Base-by-base conservation (phyloP, 2,888 invertebrate species). In the Kryphioiulus occultus region DNA sequence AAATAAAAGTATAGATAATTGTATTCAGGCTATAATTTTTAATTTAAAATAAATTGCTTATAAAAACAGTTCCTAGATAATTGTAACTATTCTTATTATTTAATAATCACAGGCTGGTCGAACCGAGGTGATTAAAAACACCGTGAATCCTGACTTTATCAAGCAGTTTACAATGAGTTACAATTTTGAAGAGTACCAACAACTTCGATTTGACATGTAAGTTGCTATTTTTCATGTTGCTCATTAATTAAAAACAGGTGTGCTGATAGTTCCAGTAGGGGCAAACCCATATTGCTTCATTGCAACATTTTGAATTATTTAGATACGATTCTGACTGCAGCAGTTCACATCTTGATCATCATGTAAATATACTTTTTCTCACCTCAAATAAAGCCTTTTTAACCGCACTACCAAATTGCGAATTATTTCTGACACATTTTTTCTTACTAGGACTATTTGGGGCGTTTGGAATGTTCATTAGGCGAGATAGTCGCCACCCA, bases 121-220 rank as follows among this genome's bases (percentile, higher is more conserved):
- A 47, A 90, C 90, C 2, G 90, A 91, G 89, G 89, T 89, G 7
- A 90, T 92, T 32, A 91, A 90, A 87, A 92, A 92, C 89, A 90
- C 90, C 26, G 87, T 91, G 85, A 91, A 91, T 88, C 92, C 92
- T 3, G 90, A 91, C 86, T 92, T 93, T 92, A 92, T 92, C 22
- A 93, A 91, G 68, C 91, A 92, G 89, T 92, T 93, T 90, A 90
- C 91, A 2, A 89, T 93, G 39, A 92, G 92, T 87, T 93, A 93
- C 90, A 91, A 91, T 89, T 93, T 93, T 91, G 93, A 93, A 89
- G 92, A 92, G 87, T 91, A 92, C 22, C 93, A 93, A 90, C 90
- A 92, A 78, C 89, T 93, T 19, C 90, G 90, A 88, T 91, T 93
- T 89, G 91, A 91, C 88, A 91, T 93, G 89, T 91, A 89, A 39